Evolutionary conservation across 2,888 invertebrate genomes (phyloP).

Genomic region (Andrena haemorrhoa): DNA sequence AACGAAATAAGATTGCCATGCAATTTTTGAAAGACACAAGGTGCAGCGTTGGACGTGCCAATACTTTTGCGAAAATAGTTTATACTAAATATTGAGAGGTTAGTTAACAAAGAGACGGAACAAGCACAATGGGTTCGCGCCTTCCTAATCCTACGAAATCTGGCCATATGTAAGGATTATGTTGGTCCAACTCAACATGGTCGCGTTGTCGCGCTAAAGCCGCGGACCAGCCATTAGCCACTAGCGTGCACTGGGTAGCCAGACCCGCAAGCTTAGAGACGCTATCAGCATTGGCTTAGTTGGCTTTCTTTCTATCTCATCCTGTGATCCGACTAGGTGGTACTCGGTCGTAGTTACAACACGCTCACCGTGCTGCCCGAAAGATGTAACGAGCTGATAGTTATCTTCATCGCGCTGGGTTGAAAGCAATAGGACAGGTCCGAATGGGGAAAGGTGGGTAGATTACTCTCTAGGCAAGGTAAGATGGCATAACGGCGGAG

Average conservation of each 20-base stretch:
- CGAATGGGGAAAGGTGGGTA: conserved; percentile 60
- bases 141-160: conserved; percentile 79
- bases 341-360: conserved; percentile 63
- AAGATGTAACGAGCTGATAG: conserved; percentile 80
- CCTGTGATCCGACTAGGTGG: conserved; percentile 77
- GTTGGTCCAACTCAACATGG: conserved; percentile 73
- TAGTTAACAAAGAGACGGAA: conserved; percentile 59
- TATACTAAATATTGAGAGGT: conserved; percentile 63
- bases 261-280: conserved; percentile 77
- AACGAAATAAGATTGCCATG: neutral
- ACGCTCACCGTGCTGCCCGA: conserved; percentile 62
- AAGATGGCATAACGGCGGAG: conserved; percentile 62
- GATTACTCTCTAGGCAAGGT: conserved; percentile 58
- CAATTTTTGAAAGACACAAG: conserved; percentile 22
- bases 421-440: conserved; percentile 69
- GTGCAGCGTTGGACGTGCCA: conserved; percentile 54
- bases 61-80: conserved; percentile 41
- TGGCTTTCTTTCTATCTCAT: conserved; percentile 77
- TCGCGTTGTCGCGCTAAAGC: conserved; percentile 75
- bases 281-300: conserved; percentile 80
- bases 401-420: conserved; percentile 77
- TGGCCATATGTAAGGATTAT: conserved; percentile 81
- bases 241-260: conserved; percentile 64
- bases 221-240: conserved; percentile 78
- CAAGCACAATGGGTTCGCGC: conserved; percentile 74